Evolutionary conservation across 2,797 vertebrate genomes (phyloP).

Genomic region (Gymnothorax reevesii): DNA sequence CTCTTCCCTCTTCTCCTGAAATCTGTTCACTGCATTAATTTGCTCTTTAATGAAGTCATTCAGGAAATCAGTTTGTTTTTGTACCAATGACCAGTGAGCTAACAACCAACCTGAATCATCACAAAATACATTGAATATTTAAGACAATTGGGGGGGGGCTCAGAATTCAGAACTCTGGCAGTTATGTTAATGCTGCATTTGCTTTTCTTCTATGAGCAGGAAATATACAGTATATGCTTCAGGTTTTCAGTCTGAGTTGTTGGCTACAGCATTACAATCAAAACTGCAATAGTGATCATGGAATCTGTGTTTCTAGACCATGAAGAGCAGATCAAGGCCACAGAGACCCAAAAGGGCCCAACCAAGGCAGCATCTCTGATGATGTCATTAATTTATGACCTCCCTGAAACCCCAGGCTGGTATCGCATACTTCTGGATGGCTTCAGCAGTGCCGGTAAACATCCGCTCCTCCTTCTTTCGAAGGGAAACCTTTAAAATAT

Average conservation of each 20-base stretch:
- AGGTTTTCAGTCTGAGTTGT: neutral
- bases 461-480: neutral
- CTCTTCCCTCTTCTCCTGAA: no score
- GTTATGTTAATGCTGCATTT: neutral
- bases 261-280: neutral
- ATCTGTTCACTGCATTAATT: no score
- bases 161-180: neutral
- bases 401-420: neutral
- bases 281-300: neutral
- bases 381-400: neutral
- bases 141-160: neutral
- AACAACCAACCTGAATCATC: no score
- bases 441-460: slow-evolving; percentile 13
- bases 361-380: slow-evolving; percentile 2
- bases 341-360: slow-evolving; percentile 1
- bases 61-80: no score
- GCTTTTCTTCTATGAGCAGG: neutral
- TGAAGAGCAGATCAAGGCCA: neutral
- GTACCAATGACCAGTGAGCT: no score
- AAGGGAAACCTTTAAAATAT: neutral
- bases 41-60: no score
- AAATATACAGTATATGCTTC: neutral
- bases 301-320: slow-evolving; percentile 9
- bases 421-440: slow-evolving; percentile 14
- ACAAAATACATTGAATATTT: no score